Percentiles rank a stretch among this genome's conserved stretches.
Evolutionary conservation across 2,797 vertebrate species (phyloP).

Genomic region (Falco novaeseelandiae): DNA sequence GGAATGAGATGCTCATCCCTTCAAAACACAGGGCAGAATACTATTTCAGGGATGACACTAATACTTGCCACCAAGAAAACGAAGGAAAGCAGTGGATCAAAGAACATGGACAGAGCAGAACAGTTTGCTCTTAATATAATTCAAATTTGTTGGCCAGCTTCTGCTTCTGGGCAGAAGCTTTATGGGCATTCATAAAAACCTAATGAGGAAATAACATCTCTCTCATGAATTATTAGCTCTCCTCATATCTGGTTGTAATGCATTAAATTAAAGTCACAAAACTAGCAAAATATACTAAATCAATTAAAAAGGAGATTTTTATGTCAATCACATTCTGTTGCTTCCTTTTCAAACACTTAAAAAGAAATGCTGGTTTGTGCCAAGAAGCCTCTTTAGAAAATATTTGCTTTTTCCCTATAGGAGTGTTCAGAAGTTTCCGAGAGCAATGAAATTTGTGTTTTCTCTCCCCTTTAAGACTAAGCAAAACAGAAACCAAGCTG

Average conservation of each 20-base stretch:
- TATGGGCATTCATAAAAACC: conserved; percentile 22
- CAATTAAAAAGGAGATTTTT: conserved; percentile 7
- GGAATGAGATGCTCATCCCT: background rate
- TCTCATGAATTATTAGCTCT: conserved; percentile 29
- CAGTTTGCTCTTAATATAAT: background rate
- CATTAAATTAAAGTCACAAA: conserved; percentile 18
- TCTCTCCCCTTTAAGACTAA: background rate
- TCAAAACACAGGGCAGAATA: background rate
- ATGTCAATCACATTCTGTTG: background rate
- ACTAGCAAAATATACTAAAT: conserved; percentile 32
- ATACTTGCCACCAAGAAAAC: background rate
- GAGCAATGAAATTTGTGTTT: background rate
- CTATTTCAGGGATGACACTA: background rate
- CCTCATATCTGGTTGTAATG: conserved; percentile 30
- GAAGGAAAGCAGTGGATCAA: background rate
- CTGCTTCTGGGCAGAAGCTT: conserved; percentile 12
- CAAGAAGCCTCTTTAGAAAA: background rate
- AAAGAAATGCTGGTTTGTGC: background rate
- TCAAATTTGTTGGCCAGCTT: background rate
- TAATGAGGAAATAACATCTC: conserved; percentile 31
- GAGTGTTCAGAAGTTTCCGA: background rate
- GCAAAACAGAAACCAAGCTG: background rate
- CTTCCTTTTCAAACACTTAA: background rate
- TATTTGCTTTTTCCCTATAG: background rate
- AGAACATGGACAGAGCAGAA: background rate